Evolutionary conservation across 2,888 invertebrate genomes (phyloP).

Genomic region (Campoplex capitator): DNA sequence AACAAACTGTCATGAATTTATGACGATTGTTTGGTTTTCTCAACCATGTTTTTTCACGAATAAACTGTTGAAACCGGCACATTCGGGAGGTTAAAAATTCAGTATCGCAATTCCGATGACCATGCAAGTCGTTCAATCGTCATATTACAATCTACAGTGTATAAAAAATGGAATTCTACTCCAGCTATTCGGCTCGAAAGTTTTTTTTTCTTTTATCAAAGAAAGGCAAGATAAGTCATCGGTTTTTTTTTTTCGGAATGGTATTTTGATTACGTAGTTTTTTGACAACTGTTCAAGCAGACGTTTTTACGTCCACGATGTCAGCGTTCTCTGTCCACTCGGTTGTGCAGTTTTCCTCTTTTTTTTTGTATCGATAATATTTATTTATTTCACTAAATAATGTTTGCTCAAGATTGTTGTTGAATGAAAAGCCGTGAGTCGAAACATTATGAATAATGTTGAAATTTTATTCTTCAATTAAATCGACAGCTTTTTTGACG

Average conservation of each 20-base stretch:
- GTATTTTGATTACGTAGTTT: slow-evolving; percentile 1
- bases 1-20: background rate
- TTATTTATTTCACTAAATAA: too few relatives aligned
- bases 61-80: background rate
- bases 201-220: background rate
- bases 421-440: too few relatives aligned
- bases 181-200: background rate
- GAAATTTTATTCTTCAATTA: too few relatives aligned
- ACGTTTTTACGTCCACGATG: background rate
- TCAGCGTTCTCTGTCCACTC: background rate
- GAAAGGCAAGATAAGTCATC: background rate
- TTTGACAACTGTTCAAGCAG: background rate
- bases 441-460: too few relatives aligned
- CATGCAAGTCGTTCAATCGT: background rate
- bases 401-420: too few relatives aligned
- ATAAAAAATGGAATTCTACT: background rate
- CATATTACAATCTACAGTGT: background rate
- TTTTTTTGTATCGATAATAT: background rate
- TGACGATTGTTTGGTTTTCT: background rate
- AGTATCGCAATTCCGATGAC: background rate
- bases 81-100: background rate
- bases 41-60: background rate
- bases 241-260: background rate
- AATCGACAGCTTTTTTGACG: background rate
- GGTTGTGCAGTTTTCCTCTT: background rate